These are phyloP conservation scores for Anoplopoma fimbria DNA, from an alignment of 2,113 vertebrate genomes.

Conservation along the genomic window DNA sequence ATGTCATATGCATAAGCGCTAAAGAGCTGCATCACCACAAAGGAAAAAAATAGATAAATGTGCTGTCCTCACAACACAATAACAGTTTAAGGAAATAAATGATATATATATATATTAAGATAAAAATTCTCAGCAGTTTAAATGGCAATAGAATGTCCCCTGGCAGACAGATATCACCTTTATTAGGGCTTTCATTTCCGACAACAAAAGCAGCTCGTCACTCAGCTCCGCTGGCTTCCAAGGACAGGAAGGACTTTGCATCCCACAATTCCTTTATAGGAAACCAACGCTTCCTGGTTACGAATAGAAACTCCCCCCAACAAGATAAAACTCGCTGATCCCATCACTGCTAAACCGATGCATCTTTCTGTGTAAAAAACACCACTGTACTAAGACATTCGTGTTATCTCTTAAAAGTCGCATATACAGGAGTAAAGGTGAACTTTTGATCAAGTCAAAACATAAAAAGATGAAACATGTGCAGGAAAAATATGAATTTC, in stretches of 20 bases:
- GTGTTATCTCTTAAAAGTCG: background rate
- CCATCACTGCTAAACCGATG: background rate
- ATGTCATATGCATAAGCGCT: constrained; percentile 1
- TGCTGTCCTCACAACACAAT: constrained; percentile 10
- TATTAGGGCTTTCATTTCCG: constrained; percentile 62
- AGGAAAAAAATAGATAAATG: background rate
- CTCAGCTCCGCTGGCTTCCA: constrained; percentile 28
- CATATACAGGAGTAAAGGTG: background rate
- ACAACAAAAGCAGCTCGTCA: constrained; percentile 50
- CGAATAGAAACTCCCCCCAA: background rate
- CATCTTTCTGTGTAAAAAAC: background rate
- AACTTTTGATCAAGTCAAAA: constrained; percentile 7
- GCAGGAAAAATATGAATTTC: background rate
- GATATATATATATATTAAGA: constrained; percentile 5
- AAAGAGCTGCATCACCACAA: constrained; percentile 25
- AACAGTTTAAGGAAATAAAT: constrained; percentile 28
- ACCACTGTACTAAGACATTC: background rate
- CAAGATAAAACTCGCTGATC: background rate
- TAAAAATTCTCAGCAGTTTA: constrained; percentile 49
- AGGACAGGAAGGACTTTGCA: constrained; percentile 56
- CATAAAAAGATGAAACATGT: background rate
- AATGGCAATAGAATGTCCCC: constrained; percentile 39
- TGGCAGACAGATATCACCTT: constrained; percentile 57
- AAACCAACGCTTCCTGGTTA: constrained; percentile 59
- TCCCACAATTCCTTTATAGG: constrained; percentile 45